Evolutionary conservation across 2,113 vertebrate species (phyloP), one percentile per base, ranked within the genome.

Genomic region (Leptodactylus fuscus): DNA sequence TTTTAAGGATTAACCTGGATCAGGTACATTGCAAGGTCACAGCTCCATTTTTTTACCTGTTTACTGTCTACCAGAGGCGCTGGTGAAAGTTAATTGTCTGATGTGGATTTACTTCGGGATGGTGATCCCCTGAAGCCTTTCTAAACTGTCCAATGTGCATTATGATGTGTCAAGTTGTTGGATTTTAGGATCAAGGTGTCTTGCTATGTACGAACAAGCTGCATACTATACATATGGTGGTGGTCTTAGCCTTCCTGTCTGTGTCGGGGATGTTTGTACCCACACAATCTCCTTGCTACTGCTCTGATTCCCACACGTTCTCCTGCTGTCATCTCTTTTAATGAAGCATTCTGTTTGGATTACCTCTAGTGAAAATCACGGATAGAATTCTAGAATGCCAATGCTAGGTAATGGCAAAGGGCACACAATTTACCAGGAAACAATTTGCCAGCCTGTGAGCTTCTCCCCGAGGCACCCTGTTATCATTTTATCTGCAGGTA

Each of bases 401-500:
- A 79, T 87, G 87, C 83, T 91, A 88, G 91, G 90, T 88, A 48
- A 86, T 90, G 90, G 91, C 87, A 88, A 87, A 89, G 89, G 91
- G 88, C 91, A 89, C 86, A 85, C 32, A 87, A 90, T 88, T 90
- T 88, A 89, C 81, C 84, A 85, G 81, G n/a, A 24, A 89, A 87
- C 89, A 88, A 83, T 79, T 77, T 55, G 80, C 60, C 81, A 24
- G 87, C 86, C 86, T 85, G 81, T 89, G 88, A 88, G 88, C 88
- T 85, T 87, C 89, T 88, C 89, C 89, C 85, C 88, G 89, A 89
- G 87, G 88, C 88, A 87, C 88, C 88, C 89, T 88, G 87, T 82
- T 79, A 87, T 89, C 81, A 89, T 90, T 87, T 81, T 90, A 91
- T 88, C 90, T 89, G 87, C 89, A 62, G 88, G 89, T 89, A 91